Evolutionary conservation across 2,797 vertebrate species (phyloP), one percentile per base, ranked within the genome.

Genomic region (Merluccius polli): DNA sequence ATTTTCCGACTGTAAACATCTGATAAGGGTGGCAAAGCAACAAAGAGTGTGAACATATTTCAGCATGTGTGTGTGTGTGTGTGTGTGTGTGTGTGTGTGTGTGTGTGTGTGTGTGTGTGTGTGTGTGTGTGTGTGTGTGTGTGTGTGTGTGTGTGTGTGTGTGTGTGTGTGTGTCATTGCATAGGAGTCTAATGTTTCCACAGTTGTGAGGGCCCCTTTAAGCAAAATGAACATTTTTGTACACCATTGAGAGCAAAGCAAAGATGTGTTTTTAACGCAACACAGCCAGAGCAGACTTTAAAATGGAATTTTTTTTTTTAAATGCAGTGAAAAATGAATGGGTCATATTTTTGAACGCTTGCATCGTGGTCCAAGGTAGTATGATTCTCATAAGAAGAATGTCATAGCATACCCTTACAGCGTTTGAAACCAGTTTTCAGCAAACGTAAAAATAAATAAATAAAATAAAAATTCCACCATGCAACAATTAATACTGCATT

Each of bases 301-400:
- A 35, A 59, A 24, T 59, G 21, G 52, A 59, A 35, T 35, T 59
- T n/a, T 24, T 15, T 1, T 27, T 65, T 65, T 65, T 65, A 2
- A 27, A 65, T 27, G 59, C 69, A 81, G 79, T 76, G 70, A 13
- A 35, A 75, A 78, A 72, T 78, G 79, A 82, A 78, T 81, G 80
- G 44, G 29, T 71, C 72, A 75, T 79, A 73, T 77, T 9, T 71
- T 24, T 71, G 76, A 73, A 81, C 15, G 82, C 79, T 89, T 87
- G 76, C 76, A 76, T 70, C 78, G 82, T 85, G 79, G 82, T 90
- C 83, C 90, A 91, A 93, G 92, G 93, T 93, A 92, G 92, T 78
- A 81, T 78, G 90, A 89, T 87, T 87, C 88, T 85, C 85, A 77
- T 79, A 87, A 88, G 83, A 86, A 87, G 77, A 89, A 84, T 82